Percentiles rank a stretch among this genome's conserved stretches.
These are phyloP conservation scores for Macroteleia sp. DNA, from an alignment of 2,888 invertebrate species.

Conservation along the genomic window DNA sequence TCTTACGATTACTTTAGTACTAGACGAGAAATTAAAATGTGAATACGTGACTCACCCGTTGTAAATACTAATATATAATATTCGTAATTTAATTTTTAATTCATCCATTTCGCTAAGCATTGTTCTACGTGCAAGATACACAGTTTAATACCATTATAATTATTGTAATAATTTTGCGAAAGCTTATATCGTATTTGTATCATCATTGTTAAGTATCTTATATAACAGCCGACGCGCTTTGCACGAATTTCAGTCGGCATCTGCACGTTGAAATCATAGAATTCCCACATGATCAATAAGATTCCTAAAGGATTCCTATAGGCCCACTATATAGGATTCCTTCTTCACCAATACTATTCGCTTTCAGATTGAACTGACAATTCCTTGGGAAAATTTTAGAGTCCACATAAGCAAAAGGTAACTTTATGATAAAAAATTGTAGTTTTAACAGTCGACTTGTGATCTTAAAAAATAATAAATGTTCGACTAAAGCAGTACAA, in stretches of 20 bases:
- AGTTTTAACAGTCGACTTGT: no score
- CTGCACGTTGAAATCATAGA: slow-evolving; percentile 17
- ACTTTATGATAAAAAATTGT: no score
- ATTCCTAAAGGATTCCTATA: slow-evolving; percentile 54
- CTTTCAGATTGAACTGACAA: slow-evolving; percentile 16
- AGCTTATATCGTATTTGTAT: background rate
- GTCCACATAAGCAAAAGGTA: no score
- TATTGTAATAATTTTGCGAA: background rate
- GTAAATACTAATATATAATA: slow-evolving; percentile 18
- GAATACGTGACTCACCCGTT: slow-evolving; percentile 73
- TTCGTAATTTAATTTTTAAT: background rate
- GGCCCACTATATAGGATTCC: slow-evolving; percentile 37
- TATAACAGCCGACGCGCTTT: slow-evolving; percentile 5
- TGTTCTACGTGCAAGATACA: no score
- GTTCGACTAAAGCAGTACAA: no score
- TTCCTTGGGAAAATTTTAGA: no score
- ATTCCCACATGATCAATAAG: slow-evolving; percentile 36
- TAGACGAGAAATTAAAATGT: slow-evolving; percentile 74
- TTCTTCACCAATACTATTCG: slow-evolving; percentile 31
- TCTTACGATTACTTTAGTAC: slow-evolving; percentile 75
- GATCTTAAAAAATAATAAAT: no score
- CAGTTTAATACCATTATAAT: no score
- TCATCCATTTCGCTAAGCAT: no score
- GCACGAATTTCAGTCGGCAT: slow-evolving; percentile 22
- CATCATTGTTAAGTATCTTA: background rate